These are phyloP conservation scores for Lathronympha strigana DNA, from an alignment of 2,888 invertebrate species.

Conservation along the genomic window DNA sequence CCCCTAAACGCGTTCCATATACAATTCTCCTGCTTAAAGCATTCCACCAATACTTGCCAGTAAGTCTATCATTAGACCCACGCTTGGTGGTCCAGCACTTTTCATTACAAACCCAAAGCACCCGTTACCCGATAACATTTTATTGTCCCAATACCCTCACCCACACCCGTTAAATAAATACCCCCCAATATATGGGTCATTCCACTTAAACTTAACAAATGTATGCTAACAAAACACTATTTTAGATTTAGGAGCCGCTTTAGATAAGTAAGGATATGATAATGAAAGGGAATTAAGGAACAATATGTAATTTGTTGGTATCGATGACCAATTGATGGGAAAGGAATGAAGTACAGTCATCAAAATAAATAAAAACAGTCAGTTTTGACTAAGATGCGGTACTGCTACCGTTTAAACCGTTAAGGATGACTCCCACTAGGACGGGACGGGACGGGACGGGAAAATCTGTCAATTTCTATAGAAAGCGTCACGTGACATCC, in stretches of 20 bases:
- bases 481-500: too few relatives aligned
- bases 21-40: slow-evolving; percentile 29
- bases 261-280: slow-evolving; percentile 35
- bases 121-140: slow-evolving; percentile 65
- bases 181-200: slow-evolving; percentile 54
- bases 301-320: slow-evolving; percentile 29
- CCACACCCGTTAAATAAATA: slow-evolving; percentile 66
- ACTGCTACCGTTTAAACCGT: too few relatives aligned
- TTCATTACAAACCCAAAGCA: slow-evolving; percentile 62
- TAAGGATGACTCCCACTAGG: too few relatives aligned
- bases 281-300: slow-evolving; percentile 22
- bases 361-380: too few relatives aligned
- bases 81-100: slow-evolving; percentile 70
- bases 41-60: slow-evolving; percentile 29
- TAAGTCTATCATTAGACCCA: slow-evolving; percentile 22
- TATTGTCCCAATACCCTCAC: slow-evolving; percentile 62
- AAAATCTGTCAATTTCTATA: too few relatives aligned
- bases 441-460: too few relatives aligned
- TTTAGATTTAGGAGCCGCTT: slow-evolving; percentile 32
- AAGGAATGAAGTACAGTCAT: not conserved
- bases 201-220: slow-evolving; percentile 51
- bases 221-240: slow-evolving; percentile 32
- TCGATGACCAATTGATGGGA: not conserved
- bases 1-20: too few relatives aligned
- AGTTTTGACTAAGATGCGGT: too few relatives aligned